Evolutionary conservation across 1,140 invertebrate species (phyloP).

Genomic region (Potamilus streckersoni): DNA sequence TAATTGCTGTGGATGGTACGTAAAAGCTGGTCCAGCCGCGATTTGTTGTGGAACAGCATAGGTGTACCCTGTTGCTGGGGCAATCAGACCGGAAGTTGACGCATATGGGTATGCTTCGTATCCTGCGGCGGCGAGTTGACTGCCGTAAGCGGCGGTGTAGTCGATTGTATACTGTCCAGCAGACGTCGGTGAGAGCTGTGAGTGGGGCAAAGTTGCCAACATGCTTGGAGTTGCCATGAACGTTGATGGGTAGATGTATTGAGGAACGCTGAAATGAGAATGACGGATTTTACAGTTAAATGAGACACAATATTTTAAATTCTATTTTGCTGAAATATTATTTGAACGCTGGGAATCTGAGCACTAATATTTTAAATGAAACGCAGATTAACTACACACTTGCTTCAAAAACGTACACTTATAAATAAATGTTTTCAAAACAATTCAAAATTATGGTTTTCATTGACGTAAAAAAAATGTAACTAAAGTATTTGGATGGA

Average conservation of each 20-base stretch:
- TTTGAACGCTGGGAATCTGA: too few relatives aligned
- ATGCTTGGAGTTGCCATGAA: conserved; percentile 38
- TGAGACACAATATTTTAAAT: too few relatives aligned
- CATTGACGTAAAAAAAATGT: too few relatives aligned
- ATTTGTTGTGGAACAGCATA: conserved; percentile 54
- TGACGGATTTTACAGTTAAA: background rate
- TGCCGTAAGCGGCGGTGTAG: conserved; percentile 43
- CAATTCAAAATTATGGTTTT: too few relatives aligned
- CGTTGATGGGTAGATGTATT: conserved; percentile 52
- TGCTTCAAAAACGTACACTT: too few relatives aligned
- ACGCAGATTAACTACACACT: too few relatives aligned
- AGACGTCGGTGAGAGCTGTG: conserved; percentile 43
- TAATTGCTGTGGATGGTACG: conserved; percentile 50
- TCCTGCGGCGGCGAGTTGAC: conserved; percentile 25
- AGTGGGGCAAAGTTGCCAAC: conserved; percentile 37
- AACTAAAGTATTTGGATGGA: too few relatives aligned
- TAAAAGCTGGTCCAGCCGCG: conserved; percentile 37
- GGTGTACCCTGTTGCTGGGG: conserved; percentile 42
- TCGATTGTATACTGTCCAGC: conserved; percentile 31
- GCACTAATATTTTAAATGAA: too few relatives aligned
- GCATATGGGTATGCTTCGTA: conserved; percentile 44
- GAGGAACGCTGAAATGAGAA: conserved; percentile 42
- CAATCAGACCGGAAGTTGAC: conserved; percentile 23
- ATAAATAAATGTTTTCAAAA: too few relatives aligned
- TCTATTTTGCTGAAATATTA: too few relatives aligned